Percentiles rank a stretch among this genome's conserved stretches.
phyloP scores from a whole-genome alignment of 2,113 vertebrate genomes.

The Rhinolophus sinicus region DNA sequence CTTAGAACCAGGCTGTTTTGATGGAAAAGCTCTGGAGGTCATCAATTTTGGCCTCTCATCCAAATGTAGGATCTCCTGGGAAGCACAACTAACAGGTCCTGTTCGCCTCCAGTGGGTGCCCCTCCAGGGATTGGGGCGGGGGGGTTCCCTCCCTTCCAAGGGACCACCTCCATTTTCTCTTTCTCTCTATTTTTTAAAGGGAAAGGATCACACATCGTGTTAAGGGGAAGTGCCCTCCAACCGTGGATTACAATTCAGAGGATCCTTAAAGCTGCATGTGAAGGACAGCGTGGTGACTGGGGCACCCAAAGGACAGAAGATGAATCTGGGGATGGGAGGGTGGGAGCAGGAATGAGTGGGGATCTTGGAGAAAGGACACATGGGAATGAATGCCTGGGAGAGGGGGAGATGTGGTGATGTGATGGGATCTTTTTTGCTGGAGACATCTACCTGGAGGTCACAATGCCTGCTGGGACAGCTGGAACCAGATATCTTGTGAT shows the following conservation, averaged over 20 bases:
- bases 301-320: conserved; percentile 7
- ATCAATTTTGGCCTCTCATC: neutral
- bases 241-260: conserved; percentile 59
- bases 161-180: neutral
- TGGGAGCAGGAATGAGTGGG: neutral
- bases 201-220: conserved; percentile 78
- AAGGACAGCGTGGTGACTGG: neutral
- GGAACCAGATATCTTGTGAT: neutral
- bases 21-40: neutral
- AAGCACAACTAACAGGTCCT: neutral
- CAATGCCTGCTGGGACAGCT: neutral
- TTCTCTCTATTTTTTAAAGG: conserved; percentile 68
- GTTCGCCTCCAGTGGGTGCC: neutral
- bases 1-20: neutral
- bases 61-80: neutral
- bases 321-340: neutral
- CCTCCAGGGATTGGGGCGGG: neutral
- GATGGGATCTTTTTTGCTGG: neutral
- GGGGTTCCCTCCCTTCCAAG: neutral
- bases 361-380: neutral
- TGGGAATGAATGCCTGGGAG: neutral
- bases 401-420: neutral
- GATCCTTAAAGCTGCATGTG: neutral
- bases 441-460: neutral
- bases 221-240: conserved; percentile 34